Base-by-base conservation (phyloP, 1,140 invertebrate genomes). In the Tachypleus tridentatus region DNA sequence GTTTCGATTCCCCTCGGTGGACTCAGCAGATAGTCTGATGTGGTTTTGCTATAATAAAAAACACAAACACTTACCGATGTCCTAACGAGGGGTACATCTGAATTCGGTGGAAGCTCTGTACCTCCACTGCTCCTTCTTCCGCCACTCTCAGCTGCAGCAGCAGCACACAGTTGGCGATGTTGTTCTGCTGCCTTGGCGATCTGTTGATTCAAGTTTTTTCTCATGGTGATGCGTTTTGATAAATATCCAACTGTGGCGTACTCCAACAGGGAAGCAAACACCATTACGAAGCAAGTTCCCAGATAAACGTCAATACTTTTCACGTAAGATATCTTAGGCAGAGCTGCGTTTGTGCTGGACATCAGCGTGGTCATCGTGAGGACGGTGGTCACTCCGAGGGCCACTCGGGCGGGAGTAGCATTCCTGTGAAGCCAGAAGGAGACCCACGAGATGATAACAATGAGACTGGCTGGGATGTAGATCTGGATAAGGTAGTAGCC, bases 401-500 rank as follows among this genome's bases (percentile, higher is more conserved):
- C 88, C 70, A 98, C 93, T 78, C 95, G 84, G 73, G 95, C 95
- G 69, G 95, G 95, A 67, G 93, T 97, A 70, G 94, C 94, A 79
- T 95, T 93, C 75, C 93, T 85, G 80, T 96, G 88, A 74, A 91
- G 81, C 89, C 90, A 94, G 83, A 94, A 95, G 75, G 89, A 92
- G 75, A 98, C 94, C 94, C 95, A 98, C 72, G 92, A 96, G 80
- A 98, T 97, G 79, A 97, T 95, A 78, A 98, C 95, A 80, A 98
- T 98, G 76, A 98, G 86, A 77, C 92, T 90, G 76, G 93, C 96
- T 72, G 95, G 95, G 81, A 98, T 96, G 83, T 98, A 98, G 78
- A 98, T 98, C 82, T 98, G 96, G 81, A 98, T 98, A 74, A 98
- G 83, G 83, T 98, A 98, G 84, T 98, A 98, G 73, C 95, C 95